Base-by-base conservation (phyloP, 2,888 invertebrate genomes). In the Hypolimnas misippus region DNA sequence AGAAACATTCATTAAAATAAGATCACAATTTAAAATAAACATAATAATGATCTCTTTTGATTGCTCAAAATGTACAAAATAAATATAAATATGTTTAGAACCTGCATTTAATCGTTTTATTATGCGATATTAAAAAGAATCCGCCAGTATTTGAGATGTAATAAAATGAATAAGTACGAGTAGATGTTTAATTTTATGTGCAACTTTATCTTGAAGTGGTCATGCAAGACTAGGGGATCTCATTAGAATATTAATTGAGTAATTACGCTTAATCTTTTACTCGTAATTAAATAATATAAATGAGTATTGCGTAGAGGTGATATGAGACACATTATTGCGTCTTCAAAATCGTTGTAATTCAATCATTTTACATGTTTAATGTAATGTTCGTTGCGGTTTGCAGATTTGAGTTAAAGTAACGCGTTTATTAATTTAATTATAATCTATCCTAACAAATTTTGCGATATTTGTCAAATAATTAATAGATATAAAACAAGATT, bases 161-260 rank as follows among this genome's bases (percentile, higher is more conserved):
- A n/a, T 25, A 25, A 19, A 46, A 12, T 46, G 21, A n/a, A 46
- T 40, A 14, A n/a, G n/a, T n/a, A n/a, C n/a, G n/a, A 40, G 33
- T 42, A 42, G 42, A 42, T 42, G 42, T 42, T 46, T 21, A 19
- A 51, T 31, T 51, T 51, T n/a, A 51, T 17, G 31, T 3, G 16
- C 33, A 33, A 51, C 16, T 21, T 40, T 21, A 21, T 40, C 16
- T 21, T 38, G n/a, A 38, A 42, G 29, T 44, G 10, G 8, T 29
- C 31, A 19, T 16, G 44, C 31, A 31, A 31, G 31, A 19, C 19
- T 44, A 44, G 33, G 40, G 31, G 19, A 44, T 31, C 46, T 25
- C 25, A 59, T 59, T 59, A 29, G 44, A 59, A 52, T 59, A 17
- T 44, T 59, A 59, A 53, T 59, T 59, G 50, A 59, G 42, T 38